These are phyloP conservation scores for Catocala fraxini DNA, from an alignment of 2,888 invertebrate species.

Conservation along the genomic window DNA sequence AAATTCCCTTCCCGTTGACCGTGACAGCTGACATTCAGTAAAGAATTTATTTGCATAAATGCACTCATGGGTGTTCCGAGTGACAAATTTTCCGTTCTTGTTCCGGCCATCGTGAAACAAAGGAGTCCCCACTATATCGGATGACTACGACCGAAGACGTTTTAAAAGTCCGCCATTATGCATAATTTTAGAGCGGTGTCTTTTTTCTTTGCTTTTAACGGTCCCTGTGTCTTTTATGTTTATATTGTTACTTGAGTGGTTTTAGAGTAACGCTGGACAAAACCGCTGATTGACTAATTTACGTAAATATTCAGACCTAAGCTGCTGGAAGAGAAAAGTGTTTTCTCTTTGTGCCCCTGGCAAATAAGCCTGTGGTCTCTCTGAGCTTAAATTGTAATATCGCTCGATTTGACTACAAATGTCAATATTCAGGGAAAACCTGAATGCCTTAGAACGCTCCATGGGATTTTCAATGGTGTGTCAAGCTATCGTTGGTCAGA, in stretches of 20 bases:
- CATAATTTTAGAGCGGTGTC: constrained; percentile 23
- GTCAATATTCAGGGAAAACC: too few relatives aligned
- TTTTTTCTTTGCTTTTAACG: constrained; percentile 13
- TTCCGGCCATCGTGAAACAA: constrained; percentile 13
- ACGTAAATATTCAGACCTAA: too few relatives aligned
- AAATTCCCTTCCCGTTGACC: background rate
- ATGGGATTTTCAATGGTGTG: too few relatives aligned
- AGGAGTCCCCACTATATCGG: constrained; percentile 12
- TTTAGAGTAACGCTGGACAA: too few relatives aligned
- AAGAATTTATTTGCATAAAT: constrained; percentile 40
- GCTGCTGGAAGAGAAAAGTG: too few relatives aligned
- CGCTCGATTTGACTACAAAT: too few relatives aligned
- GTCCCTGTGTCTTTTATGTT: constrained; percentile 5
- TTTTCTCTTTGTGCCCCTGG: too few relatives aligned
- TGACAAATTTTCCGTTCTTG: constrained; percentile 18
- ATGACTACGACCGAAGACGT: constrained; percentile 24
- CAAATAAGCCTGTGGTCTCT: too few relatives aligned
- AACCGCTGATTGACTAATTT: too few relatives aligned
- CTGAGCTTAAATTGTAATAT: too few relatives aligned
- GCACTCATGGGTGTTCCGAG: constrained; percentile 34
- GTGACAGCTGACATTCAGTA: constrained; percentile 4
- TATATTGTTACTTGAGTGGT: background rate
- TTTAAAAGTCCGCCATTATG: constrained; percentile 33
- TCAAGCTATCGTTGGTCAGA: too few relatives aligned
- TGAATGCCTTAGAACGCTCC: too few relatives aligned